phyloP scores from a whole-genome alignment of 2,888 invertebrate species.

The Campopleginae sp. region DNA sequence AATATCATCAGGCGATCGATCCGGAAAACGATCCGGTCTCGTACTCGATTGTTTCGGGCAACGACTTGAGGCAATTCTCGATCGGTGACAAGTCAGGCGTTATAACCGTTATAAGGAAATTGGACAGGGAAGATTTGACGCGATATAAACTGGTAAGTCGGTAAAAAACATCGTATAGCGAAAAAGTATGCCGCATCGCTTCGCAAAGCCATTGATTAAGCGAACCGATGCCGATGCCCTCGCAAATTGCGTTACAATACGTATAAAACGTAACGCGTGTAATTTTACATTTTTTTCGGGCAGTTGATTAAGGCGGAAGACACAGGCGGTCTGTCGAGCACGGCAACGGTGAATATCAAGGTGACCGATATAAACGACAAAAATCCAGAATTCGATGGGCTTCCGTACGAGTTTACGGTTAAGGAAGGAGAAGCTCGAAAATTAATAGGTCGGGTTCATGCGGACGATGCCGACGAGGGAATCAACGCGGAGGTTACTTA shows the following conservation, averaged over 20 bases:
- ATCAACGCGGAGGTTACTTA: slow-evolving; percentile 93
- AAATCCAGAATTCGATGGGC: slow-evolving; percentile 93
- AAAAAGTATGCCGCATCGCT: slow-evolving; percentile 34
- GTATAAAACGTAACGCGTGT: no score
- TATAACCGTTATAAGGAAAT: slow-evolving; percentile 92
- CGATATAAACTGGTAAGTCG: slow-evolving; percentile 91
- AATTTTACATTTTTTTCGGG: slow-evolving; percentile 69
- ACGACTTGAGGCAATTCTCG: slow-evolving; percentile 94
- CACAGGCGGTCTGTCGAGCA: slow-evolving; percentile 92
- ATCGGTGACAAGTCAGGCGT: slow-evolving; percentile 95
- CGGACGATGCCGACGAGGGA: slow-evolving; percentile 94
- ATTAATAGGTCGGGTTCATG: slow-evolving; percentile 91
- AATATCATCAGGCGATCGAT: slow-evolving; percentile 89
- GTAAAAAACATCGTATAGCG: slow-evolving; percentile 50
- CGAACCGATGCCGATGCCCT: slow-evolving; percentile 45
- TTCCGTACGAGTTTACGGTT: slow-evolving; percentile 92
- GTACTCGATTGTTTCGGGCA: slow-evolving; percentile 94
- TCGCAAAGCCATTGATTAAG: slow-evolving; percentile 65
- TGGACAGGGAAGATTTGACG: slow-evolving; percentile 95
- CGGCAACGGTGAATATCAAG: slow-evolving; percentile 94
- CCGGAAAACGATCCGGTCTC: slow-evolving; percentile 94
- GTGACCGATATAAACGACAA: slow-evolving; percentile 97
- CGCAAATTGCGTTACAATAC: not conserved
- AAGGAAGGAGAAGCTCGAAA: slow-evolving; percentile 88
- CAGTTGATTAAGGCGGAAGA: slow-evolving; percentile 94